A percentile compares a stretch with the other conserved stretches of the same genome.
Evolutionary conservation across 2,113 vertebrate genomes (phyloP).

Genomic region (Equus przewalskii): DNA sequence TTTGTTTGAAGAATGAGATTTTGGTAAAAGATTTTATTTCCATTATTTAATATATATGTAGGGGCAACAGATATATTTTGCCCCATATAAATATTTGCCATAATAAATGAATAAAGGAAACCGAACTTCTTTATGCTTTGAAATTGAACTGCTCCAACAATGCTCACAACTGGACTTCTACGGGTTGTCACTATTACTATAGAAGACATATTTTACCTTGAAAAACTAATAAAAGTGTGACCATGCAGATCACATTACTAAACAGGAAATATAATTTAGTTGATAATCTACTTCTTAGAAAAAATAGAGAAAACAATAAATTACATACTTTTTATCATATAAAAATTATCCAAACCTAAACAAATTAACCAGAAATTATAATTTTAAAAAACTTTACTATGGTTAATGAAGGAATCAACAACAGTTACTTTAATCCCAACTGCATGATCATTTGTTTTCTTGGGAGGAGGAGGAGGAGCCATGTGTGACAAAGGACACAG

Average conservation of each 20-base stretch:
- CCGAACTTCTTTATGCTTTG: slow-evolving; percentile 6
- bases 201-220: background rate
- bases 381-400: slow-evolving; percentile 20
- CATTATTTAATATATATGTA: background rate
- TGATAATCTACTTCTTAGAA: background rate
- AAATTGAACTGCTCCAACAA: slow-evolving; percentile 20
- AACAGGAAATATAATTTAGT: background rate
- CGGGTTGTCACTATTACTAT: background rate
- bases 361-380: background rate
- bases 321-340: slow-evolving; percentile 21
- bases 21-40: slow-evolving; percentile 13
- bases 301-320: background rate
- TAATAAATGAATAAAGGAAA: slow-evolving; percentile 10
- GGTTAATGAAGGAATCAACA: background rate
- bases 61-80: no score
- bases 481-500: background rate
- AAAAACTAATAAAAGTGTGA: slow-evolving; percentile 12
- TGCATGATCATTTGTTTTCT: background rate
- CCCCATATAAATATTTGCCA: background rate
- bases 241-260: background rate
- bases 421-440: background rate
- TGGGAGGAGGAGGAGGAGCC: background rate
- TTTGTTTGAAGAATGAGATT: slow-evolving; percentile 4
- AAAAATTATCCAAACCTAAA: background rate
- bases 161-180: background rate